Evolutionary conservation across 2,113 vertebrate species (phyloP), one percentile per base, ranked within the genome.

Genomic region (Barnardius zonarius): DNA sequence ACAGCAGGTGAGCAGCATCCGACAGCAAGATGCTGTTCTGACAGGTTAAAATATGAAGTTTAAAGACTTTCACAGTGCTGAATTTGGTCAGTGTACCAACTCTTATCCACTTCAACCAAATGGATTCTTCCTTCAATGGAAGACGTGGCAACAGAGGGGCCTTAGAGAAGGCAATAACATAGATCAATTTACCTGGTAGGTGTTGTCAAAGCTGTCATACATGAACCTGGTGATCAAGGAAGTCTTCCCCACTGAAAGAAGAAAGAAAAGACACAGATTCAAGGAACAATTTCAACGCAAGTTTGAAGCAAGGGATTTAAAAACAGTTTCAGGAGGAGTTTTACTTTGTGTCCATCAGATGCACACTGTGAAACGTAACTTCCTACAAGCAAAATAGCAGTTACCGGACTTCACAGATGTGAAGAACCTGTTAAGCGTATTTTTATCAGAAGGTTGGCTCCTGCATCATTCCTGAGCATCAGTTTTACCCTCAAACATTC

Each of bases 141-240:
- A 76, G 23, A 24, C 20, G 55, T 0, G 0, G 33, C 41, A 86
- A 30, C 17, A 81, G 31, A 48, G 11, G 20, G 19, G 11, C 33
- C n/a, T 74, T 23, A 37, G 4, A 43, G 39, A 73, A 54, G 52
- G 68, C 13, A 69, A 3, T 30, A 33, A 74, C 0, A 13, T 0
- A 9, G 48, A 66, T 76, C 35, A 0, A 66, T 96, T 98, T 98
- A 99, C 99, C 98, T 99, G 99, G 95, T 99, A 99, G 72, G 99
- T 99, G 96, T 99, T 99, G 98, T 99, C 99, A 78, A 99, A 99
- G 98, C 99, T 99, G 98, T 99, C 99, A 70, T 99, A 99, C 99
- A 99, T 99, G 96, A 99, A 99, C 97, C 99, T 98, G 97, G 99
- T 99, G 97, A 99, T 99, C 98, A 99, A 98, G 27, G 99, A 99